Conservation (phyloP, 2,113 vertebrate genomes). For the Paramormyrops kingsleyae region DNA sequence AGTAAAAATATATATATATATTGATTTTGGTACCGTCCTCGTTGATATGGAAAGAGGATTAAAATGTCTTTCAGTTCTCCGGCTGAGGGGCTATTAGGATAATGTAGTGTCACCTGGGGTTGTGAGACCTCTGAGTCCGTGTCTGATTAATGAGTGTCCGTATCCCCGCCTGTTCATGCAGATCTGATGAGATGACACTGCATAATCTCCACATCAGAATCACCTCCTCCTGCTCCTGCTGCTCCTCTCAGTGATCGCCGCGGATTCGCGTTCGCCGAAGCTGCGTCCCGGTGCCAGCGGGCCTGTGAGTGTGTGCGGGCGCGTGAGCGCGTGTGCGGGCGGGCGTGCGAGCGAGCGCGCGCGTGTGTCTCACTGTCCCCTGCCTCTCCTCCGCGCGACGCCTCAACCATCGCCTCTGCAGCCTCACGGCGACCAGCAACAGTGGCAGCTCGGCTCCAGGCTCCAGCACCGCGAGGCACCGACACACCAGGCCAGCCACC, state of each 20-base stretch:
- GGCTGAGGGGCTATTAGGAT: neutral
- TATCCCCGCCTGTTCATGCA: neutral
- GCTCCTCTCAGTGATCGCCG: neutral
- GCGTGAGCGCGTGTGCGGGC: constrained; percentile 24
- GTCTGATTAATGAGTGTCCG: constrained; percentile 1
- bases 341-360: constrained; percentile 32
- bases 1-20: neutral
- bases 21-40: neutral
- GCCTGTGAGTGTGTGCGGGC: constrained; percentile 20
- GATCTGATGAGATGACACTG: neutral
- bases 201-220: neutral
- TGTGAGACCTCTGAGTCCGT: neutral
- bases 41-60: neutral
- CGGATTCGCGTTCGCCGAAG: neutral
- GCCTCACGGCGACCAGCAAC: constrained; percentile 36
- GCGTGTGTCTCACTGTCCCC: constrained; percentile 41
- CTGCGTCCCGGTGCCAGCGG: constrained; percentile 11
- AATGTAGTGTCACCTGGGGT: neutral
- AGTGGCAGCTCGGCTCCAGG: constrained; percentile 39
- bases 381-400: constrained; percentile 6
- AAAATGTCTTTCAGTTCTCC: neutral
- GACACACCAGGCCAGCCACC: constrained; percentile 19
- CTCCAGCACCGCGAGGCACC: constrained; percentile 17
- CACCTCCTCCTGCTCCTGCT: neutral
- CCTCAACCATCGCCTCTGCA: neutral